Evolutionary conservation across 2,113 vertebrate species (phyloP).

Genomic region (Litocranius walleri): DNA sequence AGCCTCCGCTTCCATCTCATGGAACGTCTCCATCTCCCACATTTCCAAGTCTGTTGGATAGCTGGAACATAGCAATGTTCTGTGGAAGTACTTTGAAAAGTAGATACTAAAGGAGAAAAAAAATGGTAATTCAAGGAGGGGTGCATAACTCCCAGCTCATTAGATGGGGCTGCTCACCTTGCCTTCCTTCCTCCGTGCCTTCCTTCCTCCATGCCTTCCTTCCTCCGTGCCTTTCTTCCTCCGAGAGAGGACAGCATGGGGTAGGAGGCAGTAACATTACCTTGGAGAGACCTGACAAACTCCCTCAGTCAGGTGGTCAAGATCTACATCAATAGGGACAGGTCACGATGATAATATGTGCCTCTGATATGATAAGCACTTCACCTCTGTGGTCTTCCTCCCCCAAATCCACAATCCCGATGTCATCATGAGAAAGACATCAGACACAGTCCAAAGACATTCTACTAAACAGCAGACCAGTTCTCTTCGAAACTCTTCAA

Average conservation of each 20-base stretch:
- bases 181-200: background rate
- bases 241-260: background rate
- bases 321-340: too few relatives aligned
- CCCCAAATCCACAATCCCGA: background rate
- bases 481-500: background rate
- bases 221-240: background rate
- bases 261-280: too few relatives aligned
- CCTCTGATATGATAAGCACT: background rate
- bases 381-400: background rate
- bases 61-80: background rate
- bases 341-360: rapidly evolving
- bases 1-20: background rate
- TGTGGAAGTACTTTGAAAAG: background rate
- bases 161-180: too few relatives aligned
- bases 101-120: background rate
- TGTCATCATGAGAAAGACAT: background rate
- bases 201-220: background rate
- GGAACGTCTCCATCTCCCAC: background rate
- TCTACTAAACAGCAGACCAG: background rate
- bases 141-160: background rate
- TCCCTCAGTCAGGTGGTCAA: background rate
- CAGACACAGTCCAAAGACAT: background rate
- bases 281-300: background rate
- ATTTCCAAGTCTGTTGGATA: background rate
- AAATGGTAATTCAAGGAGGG: background rate